These are phyloP conservation scores for Periophthalmus magnuspinnatus DNA, from an alignment of 2,797 vertebrate genomes.

Conservation along the genomic window DNA sequence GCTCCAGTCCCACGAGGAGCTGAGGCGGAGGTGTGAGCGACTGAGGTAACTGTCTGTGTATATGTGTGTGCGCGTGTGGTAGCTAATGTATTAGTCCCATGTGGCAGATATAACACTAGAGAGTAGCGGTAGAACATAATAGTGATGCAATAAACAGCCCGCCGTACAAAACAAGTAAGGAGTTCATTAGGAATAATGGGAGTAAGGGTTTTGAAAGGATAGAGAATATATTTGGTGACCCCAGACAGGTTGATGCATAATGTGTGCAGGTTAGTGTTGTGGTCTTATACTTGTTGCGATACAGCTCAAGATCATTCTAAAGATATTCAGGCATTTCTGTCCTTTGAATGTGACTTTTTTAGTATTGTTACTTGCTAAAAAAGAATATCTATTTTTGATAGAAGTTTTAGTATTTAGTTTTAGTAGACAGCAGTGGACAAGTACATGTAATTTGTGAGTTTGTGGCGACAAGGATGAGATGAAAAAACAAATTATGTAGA, in stretches of 20 bases:
- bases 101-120: constrained; percentile 50
- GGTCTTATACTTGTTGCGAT: too few species aligned
- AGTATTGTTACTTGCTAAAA: too few species aligned
- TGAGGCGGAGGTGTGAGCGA: constrained; percentile 5
- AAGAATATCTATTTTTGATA: too few species aligned
- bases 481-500: too few species aligned
- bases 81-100: constrained; percentile 47
- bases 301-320: too few species aligned
- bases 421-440: too few species aligned
- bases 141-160: constrained; percentile 70
- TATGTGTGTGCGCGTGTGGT: constrained; percentile 35
- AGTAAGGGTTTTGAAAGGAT: background rate
- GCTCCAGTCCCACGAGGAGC: constrained; percentile 47
- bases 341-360: too few species aligned
- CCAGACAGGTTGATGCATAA: background rate
- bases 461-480: too few species aligned
- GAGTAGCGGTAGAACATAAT: constrained; percentile 43
- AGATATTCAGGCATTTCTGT: too few species aligned
- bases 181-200: background rate
- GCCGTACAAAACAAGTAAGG: constrained; percentile 48
- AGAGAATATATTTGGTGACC: background rate
- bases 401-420: too few species aligned
- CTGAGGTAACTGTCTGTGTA: constrained; percentile 15
- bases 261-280: too few species aligned
- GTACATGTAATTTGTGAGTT: too few species aligned